phyloP scores from a whole-genome alignment of 2,113 vertebrate genomes.

The Pteruthius melanotis region DNA sequence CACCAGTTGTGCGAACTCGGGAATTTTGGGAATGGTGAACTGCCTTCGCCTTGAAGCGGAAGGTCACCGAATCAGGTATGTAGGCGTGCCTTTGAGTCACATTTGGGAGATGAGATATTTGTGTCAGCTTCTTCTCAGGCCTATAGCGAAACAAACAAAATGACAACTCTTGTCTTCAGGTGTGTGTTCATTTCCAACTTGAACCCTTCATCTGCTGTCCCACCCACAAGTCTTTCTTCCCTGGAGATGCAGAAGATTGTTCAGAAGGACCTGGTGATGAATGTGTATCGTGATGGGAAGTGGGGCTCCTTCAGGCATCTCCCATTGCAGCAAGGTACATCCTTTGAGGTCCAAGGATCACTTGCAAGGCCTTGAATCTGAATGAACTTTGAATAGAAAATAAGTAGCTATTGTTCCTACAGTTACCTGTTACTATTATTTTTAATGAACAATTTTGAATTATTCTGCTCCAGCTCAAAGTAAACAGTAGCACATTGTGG shows the following conservation, averaged over 20 bases:
- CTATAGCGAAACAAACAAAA: background rate
- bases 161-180: constrained; percentile 63
- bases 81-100: background rate
- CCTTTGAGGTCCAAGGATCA: background rate
- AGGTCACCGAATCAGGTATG: constrained; percentile 86
- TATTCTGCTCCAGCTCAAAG: background rate
- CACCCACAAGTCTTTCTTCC: constrained; percentile 54
- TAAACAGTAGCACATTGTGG: background rate
- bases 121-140: background rate
- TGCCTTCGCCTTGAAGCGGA: constrained; percentile 90
- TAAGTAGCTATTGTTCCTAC: background rate
- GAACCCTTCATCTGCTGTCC: constrained; percentile 64
- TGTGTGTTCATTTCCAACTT: constrained; percentile 88
- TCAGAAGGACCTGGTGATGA: constrained; percentile 83
- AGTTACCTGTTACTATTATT: background rate
- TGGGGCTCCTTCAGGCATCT: constrained; percentile 93
- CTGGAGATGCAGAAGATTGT: constrained; percentile 76
- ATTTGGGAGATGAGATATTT: background rate
- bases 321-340: constrained; percentile 76
- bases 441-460: background rate
- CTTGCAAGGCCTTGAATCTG: background rate
- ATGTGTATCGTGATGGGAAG: constrained; percentile 85
- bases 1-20: constrained; percentile 73
- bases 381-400: background rate
- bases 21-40: constrained; percentile 93